Base-by-base conservation (phyloP, 2,888 invertebrate species). In the Pollenia amentaria region DNA sequence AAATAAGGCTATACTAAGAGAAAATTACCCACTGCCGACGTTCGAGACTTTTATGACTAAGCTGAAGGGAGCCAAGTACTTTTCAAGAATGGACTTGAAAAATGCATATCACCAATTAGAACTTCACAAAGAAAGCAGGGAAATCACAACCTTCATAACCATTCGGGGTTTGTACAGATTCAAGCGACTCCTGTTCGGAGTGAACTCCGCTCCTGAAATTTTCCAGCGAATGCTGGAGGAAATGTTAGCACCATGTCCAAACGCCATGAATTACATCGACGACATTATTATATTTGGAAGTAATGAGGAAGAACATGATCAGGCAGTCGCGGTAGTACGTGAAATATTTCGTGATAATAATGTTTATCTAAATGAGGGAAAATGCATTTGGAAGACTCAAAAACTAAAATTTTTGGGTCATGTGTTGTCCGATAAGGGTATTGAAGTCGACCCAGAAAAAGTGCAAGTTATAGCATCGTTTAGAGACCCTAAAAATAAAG, bases 61-160 rank as follows among this genome's bases (percentile, higher is more conserved):
- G n/a, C n/a, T n/a, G n/a, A n/a, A n/a, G n/a, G n/a, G n/a, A n/a
- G n/a, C n/a, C n/a, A n/a, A n/a, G n/a, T n/a, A n/a, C n/a, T n/a
- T n/a, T n/a, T n/a, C n/a, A n/a, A n/a, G n/a, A 89, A 85, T 87
- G 92, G 92, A 93, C 79, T 79, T 82, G 16, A 82, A 76, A 29
- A 82, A 67, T 67, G 90, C 91, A 42, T 91, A 89, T 67, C 90
- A 90, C 78, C 90, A 91, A 82, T 44, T 91, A 51, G 89, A 85
- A 51, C 64, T 88, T 21, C 72, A 89, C 46, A 73, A 88, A 51
- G 40, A 65, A 0, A 88, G 88, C 46, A 57, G 87, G 48, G 46
- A 85, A 10, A 88, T 87, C 42, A 84, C 85, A 16, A 84, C 88
- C 6, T 88, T 88, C 55, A 87, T 88, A 18, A 88, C 88, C 4